Evolutionary conservation across 2,797 vertebrate species (phyloP).

Genomic region (Sebastes dallii): DNA sequence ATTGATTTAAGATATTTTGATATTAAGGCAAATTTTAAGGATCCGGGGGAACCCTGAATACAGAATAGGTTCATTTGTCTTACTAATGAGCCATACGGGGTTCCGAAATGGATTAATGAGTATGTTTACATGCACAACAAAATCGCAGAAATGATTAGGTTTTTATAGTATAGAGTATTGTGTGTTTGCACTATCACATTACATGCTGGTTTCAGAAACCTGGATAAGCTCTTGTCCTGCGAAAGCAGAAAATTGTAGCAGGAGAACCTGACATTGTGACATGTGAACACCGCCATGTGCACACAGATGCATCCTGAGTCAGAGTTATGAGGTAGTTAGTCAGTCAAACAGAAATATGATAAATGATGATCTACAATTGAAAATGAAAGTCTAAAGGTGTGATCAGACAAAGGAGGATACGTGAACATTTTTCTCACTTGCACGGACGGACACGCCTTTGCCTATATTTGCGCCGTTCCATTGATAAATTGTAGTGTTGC

Average conservation of each 20-base stretch:
- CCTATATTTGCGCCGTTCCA: background rate
- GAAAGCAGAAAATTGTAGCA: background rate
- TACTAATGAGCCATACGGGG: background rate
- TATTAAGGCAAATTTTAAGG: background rate
- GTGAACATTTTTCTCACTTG: background rate
- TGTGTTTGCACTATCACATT: no score
- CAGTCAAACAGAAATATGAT: background rate
- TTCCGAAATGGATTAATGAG: background rate
- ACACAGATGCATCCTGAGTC: background rate
- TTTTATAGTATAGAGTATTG: background rate
- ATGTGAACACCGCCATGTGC: background rate
- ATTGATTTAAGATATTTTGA: background rate
- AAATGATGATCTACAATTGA: background rate
- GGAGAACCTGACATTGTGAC: background rate
- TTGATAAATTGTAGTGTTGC: background rate
- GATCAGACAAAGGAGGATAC: background rate
- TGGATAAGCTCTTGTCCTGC: background rate
- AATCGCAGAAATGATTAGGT: background rate
- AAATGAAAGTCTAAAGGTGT: background rate
- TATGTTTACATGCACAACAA: background rate
- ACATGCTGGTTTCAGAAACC: background rate
- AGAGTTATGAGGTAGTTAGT: background rate
- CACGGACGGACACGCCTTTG: background rate
- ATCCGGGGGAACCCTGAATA: no score
- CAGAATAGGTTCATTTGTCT: background rate